Evolutionary conservation across 92 coral and sea anemone genomes (phyloP).

Genomic region (Parazoanthus swiftii): DNA sequence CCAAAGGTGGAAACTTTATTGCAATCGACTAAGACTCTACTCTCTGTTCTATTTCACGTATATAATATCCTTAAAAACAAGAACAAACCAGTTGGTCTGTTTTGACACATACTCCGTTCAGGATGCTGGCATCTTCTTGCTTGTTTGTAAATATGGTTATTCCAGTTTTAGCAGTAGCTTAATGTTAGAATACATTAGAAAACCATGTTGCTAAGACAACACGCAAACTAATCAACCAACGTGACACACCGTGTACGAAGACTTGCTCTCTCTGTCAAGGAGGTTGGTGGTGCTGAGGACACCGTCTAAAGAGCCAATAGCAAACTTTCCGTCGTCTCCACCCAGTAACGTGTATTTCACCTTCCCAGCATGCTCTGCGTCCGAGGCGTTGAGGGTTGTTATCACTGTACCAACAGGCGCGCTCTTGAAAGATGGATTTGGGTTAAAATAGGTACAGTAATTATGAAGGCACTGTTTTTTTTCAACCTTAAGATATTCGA

Average conservation of each 20-base stretch:
- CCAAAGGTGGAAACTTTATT: too few species aligned
- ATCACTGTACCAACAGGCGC: constrained; percentile 44
- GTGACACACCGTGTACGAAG: constrained; percentile 45
- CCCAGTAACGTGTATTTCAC: constrained; percentile 43
- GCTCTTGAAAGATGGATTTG: constrained; percentile 29
- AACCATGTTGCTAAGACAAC: background rate
- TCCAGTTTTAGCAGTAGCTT: background rate
- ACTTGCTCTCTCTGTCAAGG: constrained; percentile 51
- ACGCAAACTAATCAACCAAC: background rate
- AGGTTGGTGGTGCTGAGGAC: constrained; percentile 18
- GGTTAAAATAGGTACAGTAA: too few species aligned
- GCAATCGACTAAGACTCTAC: background rate
- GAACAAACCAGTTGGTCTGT: too few species aligned
- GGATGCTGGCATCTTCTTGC: too few species aligned
- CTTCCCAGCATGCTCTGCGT: background rate
- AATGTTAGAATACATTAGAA: background rate
- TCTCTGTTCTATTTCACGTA: too few species aligned
- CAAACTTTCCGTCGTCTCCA: constrained; percentile 52
- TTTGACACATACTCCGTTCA: too few species aligned
- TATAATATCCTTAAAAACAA: too few species aligned
- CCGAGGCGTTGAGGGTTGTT: constrained; percentile 46
- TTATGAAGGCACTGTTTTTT: background rate
- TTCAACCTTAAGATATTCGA: too few species aligned
- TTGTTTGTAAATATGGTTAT: too few species aligned
- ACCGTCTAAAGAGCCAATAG: constrained; percentile 48